These are phyloP conservation scores for Petrocephalus microphthalmus DNA, from an alignment of 2,113 vertebrate genomes.

Conservation along the genomic window DNA sequence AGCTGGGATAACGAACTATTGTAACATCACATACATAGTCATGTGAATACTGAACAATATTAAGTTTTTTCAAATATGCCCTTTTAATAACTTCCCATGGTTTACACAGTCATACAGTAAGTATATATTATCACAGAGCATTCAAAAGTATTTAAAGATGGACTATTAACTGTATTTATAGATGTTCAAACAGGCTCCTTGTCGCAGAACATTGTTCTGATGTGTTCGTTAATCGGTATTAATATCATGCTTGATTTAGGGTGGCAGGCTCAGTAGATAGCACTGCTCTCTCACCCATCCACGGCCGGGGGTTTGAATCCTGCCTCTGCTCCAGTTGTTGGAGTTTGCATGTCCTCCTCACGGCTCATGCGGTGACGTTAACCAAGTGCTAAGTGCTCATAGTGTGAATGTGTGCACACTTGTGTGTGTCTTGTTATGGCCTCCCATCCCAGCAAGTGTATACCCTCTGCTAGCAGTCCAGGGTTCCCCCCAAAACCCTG, in stretches of 20 bases:
- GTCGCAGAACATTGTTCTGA: neutral
- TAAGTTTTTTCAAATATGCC: neutral
- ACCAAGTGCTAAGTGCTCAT: neutral
- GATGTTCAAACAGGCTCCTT: neutral
- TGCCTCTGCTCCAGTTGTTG: neutral
- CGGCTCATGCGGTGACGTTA: neutral
- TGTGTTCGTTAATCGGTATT: neutral
- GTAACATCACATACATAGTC: neutral
- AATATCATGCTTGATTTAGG: slow-evolving; percentile 12
- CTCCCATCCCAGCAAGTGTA: neutral
- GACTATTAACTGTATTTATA: neutral
- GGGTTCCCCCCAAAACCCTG: neutral
- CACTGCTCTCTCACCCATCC: neutral
- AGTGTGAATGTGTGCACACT: neutral
- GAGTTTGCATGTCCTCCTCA: neutral
- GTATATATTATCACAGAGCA: neutral
- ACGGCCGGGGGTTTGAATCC: neutral
- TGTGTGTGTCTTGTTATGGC: neutral
- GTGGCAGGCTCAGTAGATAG: neutral
- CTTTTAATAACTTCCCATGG: neutral
- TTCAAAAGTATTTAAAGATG: neutral
- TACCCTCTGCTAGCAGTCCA: neutral
- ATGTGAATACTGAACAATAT: neutral
- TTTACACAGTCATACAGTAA: neutral
- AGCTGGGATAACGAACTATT: neutral